These are phyloP conservation scores for Pachypeltis micranthus DNA, from an alignment of 1,140 invertebrate species.

Conservation along the genomic window DNA sequence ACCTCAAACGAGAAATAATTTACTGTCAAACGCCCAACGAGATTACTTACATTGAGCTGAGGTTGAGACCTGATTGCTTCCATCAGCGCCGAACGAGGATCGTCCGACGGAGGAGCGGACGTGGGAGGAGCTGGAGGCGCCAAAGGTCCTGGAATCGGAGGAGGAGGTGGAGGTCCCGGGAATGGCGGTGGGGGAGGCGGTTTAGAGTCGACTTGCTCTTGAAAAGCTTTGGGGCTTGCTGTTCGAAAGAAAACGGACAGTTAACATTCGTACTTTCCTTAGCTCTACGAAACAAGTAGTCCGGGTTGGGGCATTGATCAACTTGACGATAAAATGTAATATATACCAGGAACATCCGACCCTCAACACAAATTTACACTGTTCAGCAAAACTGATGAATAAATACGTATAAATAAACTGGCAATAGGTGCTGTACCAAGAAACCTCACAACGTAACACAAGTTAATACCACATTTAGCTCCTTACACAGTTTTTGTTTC, in stretches of 20 bases:
- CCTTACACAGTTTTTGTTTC: too few species aligned
- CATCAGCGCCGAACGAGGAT: slow-evolving; percentile 56
- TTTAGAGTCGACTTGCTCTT: slow-evolving; percentile 7
- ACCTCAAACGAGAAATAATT: neutral
- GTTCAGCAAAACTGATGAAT: neutral
- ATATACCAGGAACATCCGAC: neutral
- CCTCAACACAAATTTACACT: neutral
- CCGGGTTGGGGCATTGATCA: neutral
- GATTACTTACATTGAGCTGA: slow-evolving; percentile 41
- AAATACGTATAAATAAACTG: too few species aligned
- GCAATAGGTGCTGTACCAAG: too few species aligned
- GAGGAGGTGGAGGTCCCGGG: slow-evolving; percentile 32
- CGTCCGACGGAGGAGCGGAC: slow-evolving; percentile 32
- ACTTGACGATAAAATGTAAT: neutral
- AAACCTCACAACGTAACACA: too few species aligned
- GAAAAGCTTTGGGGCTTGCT: slow-evolving; percentile 26
- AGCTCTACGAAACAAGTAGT: neutral
- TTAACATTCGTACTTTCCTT: neutral
- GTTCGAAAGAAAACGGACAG: neutral
- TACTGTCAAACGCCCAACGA: slow-evolving; percentile 1
- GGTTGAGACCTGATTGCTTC: slow-evolving; percentile 61
- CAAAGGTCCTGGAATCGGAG: slow-evolving; percentile 39
- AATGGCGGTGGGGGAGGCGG: slow-evolving; percentile 18
- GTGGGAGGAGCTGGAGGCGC: slow-evolving; percentile 32
- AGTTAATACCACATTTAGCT: too few species aligned